These are phyloP conservation scores for Oxycera nigricornis DNA, from an alignment of 2,888 invertebrate genomes.

Conservation along the genomic window DNA sequence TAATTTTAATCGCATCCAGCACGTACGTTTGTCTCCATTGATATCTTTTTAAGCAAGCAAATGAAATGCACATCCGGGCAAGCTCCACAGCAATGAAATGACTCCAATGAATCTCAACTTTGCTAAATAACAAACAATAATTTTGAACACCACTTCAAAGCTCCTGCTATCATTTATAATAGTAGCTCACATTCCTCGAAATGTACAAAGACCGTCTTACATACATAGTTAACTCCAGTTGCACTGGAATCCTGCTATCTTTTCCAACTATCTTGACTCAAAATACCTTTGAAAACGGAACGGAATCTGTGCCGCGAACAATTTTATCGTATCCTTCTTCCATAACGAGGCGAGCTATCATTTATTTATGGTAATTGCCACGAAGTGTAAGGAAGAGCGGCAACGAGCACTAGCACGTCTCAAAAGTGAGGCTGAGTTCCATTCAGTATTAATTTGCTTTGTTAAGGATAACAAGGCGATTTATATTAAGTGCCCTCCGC, in stretches of 20 bases:
- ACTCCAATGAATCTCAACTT: background rate
- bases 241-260: background rate
- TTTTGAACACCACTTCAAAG: background rate
- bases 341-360: background rate
- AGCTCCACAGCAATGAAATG: background rate
- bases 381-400: background rate
- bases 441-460: slow-evolving; percentile 12
- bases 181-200: background rate
- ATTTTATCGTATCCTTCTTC: background rate
- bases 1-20: background rate
- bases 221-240: background rate
- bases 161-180: too few species aligned
- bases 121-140: background rate
- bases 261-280: background rate
- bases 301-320: slow-evolving; percentile 21
- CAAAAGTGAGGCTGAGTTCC: background rate
- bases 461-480: slow-evolving; percentile 12
- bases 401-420: background rate
- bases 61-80: background rate
- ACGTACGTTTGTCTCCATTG: background rate
- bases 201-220: background rate
- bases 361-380: slow-evolving; percentile 35
- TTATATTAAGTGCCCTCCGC: slow-evolving; percentile 3
- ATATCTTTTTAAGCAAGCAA: background rate
- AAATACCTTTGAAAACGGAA: background rate